These are phyloP conservation scores for Pantherophis vulpinus DNA, from an alignment of 2,797 vertebrate genomes.

Conservation along the genomic window DNA sequence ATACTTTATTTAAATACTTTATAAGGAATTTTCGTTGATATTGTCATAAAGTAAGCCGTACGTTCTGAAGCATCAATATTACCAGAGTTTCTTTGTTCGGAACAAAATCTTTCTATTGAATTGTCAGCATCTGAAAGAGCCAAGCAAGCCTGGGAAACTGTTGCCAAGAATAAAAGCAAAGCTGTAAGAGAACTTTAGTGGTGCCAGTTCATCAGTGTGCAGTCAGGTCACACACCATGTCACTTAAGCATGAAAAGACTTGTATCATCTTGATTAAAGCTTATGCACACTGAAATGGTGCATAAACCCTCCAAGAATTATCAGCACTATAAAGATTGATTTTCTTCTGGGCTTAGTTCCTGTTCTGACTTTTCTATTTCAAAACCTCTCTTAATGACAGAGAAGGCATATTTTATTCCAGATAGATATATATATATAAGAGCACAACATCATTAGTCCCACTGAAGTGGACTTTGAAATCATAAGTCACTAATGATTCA, in stretches of 20 bases:
- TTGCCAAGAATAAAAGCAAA: slow-evolving; percentile 26
- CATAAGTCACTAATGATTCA: not conserved
- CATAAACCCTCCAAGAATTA: not conserved
- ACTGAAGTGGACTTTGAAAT: not conserved
- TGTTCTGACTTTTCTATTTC: slow-evolving; percentile 1
- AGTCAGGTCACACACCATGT: slow-evolving; percentile 29
- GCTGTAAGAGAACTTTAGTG: not conserved
- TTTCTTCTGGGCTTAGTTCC: not conserved
- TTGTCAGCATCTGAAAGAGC: not conserved
- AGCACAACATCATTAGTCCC: not conserved
- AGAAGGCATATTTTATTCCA: slow-evolving; percentile 18
- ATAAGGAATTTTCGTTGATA: slow-evolving; percentile 16
- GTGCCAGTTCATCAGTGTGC: not conserved
- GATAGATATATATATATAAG: not conserved
- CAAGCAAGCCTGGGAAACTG: slow-evolving; percentile 26
- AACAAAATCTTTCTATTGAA: slow-evolving; percentile 1
- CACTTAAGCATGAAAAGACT: slow-evolving; percentile 34
- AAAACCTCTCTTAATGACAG: not conserved
- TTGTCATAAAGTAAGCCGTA: slow-evolving; percentile 19
- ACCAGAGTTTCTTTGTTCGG: slow-evolving; percentile 7
- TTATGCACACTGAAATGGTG: not conserved
- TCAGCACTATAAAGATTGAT: slow-evolving; percentile 11
- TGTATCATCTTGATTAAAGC: slow-evolving; percentile 9
- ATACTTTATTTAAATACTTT: not conserved
- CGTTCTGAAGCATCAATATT: not conserved